Conservation (phyloP, 2,888 invertebrate genomes). For the Pyrgus malvae region DNA sequence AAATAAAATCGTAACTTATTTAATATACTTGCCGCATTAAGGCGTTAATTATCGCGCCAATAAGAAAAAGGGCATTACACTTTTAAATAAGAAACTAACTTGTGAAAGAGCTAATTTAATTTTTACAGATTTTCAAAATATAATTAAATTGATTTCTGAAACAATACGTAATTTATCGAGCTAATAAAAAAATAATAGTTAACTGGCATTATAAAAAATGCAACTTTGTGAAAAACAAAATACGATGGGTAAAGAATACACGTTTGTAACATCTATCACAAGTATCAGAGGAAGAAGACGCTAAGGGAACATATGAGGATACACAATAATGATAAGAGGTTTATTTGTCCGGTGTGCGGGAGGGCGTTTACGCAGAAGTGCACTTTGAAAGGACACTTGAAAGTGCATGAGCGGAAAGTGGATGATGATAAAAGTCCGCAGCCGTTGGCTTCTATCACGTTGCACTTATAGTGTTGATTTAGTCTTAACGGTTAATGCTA, state of each 20-base stretch:
- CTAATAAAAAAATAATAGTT: no score
- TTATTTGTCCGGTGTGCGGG: constrained; percentile 63
- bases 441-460: constrained; percentile 9
- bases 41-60: no score
- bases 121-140: no score
- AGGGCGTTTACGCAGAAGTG: constrained; percentile 66
- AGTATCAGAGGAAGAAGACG: constrained; percentile 70
- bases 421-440: constrained; percentile 52
- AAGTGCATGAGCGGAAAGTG: constrained; percentile 64
- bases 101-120: no score
- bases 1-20: no score
- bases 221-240: no score
- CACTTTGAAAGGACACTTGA: constrained; percentile 69
- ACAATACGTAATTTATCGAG: no score
- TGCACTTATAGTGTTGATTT: background rate
- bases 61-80: no score
- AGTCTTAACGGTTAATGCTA: background rate
- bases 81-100: no score
- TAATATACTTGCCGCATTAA: no score
- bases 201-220: no score
- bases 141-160: no score
- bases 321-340: constrained; percentile 68
- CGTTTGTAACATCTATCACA: constrained; percentile 61
- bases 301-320: constrained; percentile 70
- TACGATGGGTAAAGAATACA: constrained; percentile 67